Conservation (phyloP, 2,113 vertebrate genomes). For the Myrmecophaga tridactyla region DNA sequence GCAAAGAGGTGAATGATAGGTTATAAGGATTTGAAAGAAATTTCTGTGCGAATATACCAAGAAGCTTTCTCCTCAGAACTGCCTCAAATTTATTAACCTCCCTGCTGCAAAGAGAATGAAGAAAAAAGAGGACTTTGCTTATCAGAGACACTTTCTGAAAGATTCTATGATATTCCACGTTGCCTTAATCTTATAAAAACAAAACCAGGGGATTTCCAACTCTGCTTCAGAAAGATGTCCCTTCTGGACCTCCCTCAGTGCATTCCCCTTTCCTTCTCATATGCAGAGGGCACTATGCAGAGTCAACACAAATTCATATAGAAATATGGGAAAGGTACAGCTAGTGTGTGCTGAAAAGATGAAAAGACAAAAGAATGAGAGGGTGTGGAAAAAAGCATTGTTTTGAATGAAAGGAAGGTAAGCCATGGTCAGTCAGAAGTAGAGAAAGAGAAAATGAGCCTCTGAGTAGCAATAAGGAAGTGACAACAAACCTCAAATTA, state of each 20-base stretch:
- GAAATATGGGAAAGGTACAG: too few relatives aligned
- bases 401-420: too few relatives aligned
- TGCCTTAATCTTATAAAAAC: neutral
- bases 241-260: neutral
- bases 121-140: accelerated
- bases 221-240: neutral
- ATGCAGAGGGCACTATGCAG: accelerated
- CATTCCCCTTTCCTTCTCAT: accelerated
- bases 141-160: neutral
- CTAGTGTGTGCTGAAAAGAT: too few relatives aligned
- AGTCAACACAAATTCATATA: neutral
- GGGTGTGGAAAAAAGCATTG: too few relatives aligned
- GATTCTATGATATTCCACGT: neutral
- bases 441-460: too few relatives aligned
- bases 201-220: neutral
- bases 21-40: neutral
- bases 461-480: too few relatives aligned
- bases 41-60: too few relatives aligned
- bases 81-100: neutral
- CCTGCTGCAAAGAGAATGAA: too few relatives aligned
- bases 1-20: neutral
- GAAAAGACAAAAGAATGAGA: accelerated
- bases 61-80: neutral
- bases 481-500: too few relatives aligned
- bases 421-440: too few relatives aligned